Evolutionary conservation across 2,797 vertebrate species (phyloP).

Genomic region (Urocyon cinereoargenteus): DNA sequence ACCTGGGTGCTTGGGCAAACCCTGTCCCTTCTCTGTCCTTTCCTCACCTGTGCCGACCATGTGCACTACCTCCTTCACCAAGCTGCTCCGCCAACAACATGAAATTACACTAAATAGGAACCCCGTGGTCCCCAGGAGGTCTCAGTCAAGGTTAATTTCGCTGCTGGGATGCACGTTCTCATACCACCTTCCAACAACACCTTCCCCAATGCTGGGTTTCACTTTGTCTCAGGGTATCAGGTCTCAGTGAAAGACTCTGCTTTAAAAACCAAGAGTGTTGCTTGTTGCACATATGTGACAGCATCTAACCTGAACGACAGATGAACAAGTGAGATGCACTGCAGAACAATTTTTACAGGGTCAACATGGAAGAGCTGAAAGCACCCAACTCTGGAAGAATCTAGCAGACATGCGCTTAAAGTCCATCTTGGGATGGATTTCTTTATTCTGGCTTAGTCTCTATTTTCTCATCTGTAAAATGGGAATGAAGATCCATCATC

Average conservation of each 20-base stretch:
- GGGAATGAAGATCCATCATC: background rate
- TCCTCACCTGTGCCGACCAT: background rate
- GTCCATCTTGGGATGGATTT: background rate
- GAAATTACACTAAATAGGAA: background rate
- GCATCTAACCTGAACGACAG: background rate
- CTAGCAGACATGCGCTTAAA: fast-evolving
- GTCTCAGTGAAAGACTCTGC: background rate
- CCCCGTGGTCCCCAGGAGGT: fast-evolving
- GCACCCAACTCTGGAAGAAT: background rate
- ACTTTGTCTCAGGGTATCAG: background rate
- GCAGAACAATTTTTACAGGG: too few species aligned
- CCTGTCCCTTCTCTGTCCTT: background rate
- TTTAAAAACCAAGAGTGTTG: background rate
- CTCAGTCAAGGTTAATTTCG: background rate
- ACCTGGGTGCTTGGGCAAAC: background rate
- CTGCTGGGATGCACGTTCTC: fast-evolving
- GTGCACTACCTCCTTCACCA: fast-evolving
- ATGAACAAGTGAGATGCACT: background rate
- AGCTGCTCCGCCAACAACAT: background rate
- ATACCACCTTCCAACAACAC: background rate
- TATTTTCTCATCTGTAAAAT: background rate
- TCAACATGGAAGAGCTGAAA: fast-evolving
- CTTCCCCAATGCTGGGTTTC: background rate
- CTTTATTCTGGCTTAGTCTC: background rate
- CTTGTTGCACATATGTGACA: fast-evolving